These are phyloP conservation scores for Noctuana brunneofusca DNA, from an alignment of 2,888 invertebrate genomes.

Conservation along the genomic window DNA sequence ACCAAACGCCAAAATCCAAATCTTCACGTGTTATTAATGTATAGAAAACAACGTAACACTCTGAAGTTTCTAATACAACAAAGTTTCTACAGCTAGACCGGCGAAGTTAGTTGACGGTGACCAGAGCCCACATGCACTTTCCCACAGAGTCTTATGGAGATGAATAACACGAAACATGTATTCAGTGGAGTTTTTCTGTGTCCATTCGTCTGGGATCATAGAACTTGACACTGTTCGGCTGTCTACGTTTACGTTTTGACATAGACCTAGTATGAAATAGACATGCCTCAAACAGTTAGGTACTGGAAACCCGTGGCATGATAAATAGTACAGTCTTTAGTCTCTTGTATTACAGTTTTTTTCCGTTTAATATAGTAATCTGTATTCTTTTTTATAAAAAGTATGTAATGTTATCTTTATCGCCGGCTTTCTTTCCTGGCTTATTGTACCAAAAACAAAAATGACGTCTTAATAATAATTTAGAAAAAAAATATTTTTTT, in stretches of 20 bases:
- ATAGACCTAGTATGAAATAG: not conserved
- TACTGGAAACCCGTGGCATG: no score
- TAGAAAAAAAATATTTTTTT: no score
- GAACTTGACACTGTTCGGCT: constrained; percentile 30
- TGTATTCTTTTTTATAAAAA: no score
- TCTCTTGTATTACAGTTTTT: no score
- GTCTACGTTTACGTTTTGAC: constrained; percentile 21
- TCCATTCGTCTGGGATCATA: constrained; percentile 41
- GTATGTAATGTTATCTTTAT: no score
- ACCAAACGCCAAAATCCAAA: no score
- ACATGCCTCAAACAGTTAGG: constrained; percentile 1
- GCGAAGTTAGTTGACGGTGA: constrained; percentile 43
- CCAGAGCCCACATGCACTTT: constrained; percentile 48
- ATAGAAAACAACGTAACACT: not conserved
- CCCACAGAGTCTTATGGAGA: constrained; percentile 42
- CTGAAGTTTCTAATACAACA: constrained; percentile 39
- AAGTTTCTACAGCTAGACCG: constrained; percentile 31
- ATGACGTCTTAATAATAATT: no score
- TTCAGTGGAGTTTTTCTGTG: constrained; percentile 40
- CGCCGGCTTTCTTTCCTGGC: no score
- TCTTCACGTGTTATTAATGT: no score
- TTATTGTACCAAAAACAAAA: no score
- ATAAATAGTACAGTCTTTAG: no score
- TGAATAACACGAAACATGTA: constrained; percentile 40
- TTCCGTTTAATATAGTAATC: no score